These are phyloP conservation scores for Hymenochirus boettgeri DNA, from an alignment of 2,113 vertebrate species.

Conservation along the genomic window DNA sequence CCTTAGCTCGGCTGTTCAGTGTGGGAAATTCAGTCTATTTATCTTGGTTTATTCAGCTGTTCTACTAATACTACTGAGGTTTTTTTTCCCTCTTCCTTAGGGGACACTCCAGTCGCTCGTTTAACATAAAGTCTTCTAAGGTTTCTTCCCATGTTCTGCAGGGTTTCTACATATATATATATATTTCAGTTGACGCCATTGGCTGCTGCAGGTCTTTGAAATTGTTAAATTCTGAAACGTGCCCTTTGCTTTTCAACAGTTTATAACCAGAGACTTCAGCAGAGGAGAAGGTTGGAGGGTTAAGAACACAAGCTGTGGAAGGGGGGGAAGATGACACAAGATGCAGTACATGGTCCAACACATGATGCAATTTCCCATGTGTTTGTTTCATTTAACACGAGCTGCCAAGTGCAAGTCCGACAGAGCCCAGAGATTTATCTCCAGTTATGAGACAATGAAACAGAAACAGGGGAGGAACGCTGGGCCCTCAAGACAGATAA, in stretches of 20 bases:
- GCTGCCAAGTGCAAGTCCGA: constrained; percentile 25
- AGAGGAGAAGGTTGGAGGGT: constrained; percentile 6
- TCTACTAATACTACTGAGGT: neutral
- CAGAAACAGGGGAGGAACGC: neutral
- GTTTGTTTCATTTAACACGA: constrained; percentile 21
- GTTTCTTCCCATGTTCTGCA: neutral
- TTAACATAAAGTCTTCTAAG: neutral
- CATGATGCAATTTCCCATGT: constrained; percentile 37
- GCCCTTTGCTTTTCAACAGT: no score
- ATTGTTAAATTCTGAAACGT: no score
- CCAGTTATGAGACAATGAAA: constrained; percentile 10
- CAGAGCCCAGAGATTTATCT: constrained; percentile 19
- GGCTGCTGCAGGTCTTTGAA: no score
- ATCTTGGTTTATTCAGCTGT: constrained; percentile 25
- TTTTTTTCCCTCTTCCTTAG: neutral
- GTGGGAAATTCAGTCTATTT: constrained; percentile 3
- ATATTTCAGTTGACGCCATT: no score
- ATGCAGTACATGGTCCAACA: constrained; percentile 1
- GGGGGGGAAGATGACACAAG: constrained; percentile 24
- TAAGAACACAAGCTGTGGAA: neutral
- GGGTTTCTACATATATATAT: no score
- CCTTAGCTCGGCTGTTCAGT: neutral
- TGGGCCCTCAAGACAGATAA: constrained; percentile 4
- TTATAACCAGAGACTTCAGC: neutral
- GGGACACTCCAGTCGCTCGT: neutral